Conservation (phyloP, 1,140 invertebrate species). For the Eupristina koningsbergeri region DNA sequence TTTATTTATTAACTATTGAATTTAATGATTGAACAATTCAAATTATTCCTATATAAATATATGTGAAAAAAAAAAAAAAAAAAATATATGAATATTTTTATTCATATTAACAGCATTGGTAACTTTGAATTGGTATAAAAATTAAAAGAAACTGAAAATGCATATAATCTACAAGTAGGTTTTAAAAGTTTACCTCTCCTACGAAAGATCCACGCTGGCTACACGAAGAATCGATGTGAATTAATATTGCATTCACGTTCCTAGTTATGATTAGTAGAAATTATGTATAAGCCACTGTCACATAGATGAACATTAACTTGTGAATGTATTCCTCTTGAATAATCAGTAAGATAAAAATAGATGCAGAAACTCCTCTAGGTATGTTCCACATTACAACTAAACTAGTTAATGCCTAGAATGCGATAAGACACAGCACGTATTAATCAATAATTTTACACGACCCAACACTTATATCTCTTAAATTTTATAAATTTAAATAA, state of each 20-base stretch:
- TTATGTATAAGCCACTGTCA: neutral
- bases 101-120: too few species aligned
- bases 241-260: constrained; percentile 70
- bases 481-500: too few species aligned
- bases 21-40: too few species aligned
- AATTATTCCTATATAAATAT: too few species aligned
- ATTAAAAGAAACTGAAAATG: neutral
- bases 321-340: neutral
- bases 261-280: neutral
- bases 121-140: neutral
- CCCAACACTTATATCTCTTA: too few species aligned
- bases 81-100: too few species aligned
- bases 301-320: neutral
- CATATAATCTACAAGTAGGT: neutral
- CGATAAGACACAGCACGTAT: neutral
- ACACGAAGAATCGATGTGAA: constrained; percentile 64
- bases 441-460: too few species aligned
- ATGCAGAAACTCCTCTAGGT: neutral
- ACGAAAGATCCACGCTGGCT: neutral
- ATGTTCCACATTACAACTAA: neutral
- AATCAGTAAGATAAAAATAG: neutral
- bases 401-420: neutral
- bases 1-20: too few species aligned
- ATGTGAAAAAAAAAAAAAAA: neutral
- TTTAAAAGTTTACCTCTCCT: neutral